phyloP scores from a whole-genome alignment of 2,888 invertebrate genomes.

The Taenaris catops region DNA sequence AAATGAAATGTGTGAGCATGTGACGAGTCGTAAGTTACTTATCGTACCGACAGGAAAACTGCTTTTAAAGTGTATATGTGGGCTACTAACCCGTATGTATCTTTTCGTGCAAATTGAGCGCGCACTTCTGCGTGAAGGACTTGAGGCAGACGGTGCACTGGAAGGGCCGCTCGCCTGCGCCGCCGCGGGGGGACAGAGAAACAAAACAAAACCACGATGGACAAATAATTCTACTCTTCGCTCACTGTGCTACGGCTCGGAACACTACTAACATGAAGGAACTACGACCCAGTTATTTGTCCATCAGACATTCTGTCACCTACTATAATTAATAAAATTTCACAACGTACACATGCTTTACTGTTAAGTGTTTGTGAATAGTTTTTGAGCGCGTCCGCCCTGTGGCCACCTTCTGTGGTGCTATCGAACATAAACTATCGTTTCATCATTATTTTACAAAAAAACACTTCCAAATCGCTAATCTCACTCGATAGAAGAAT shows the following conservation, averaged over 20 bases:
- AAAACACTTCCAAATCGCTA: conserved; percentile 52
- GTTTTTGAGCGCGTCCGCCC: conserved; percentile 77
- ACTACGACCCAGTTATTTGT: conserved; percentile 67
- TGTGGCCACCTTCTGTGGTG: conserved; percentile 28
- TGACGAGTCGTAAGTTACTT: conserved; percentile 52
- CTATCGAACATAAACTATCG: background rate
- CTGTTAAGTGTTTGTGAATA: conserved; percentile 75
- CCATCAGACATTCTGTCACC: conserved; percentile 70
- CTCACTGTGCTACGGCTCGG: conserved; percentile 22
- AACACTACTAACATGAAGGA: conserved; percentile 63
- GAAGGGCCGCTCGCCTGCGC: conserved; percentile 81
- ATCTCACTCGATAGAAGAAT: conserved; percentile 30
- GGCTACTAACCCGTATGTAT: conserved; percentile 82
- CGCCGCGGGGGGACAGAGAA: conserved; percentile 74
- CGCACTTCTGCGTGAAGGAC: conserved; percentile 82
- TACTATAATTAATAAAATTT: conserved; percentile 59
- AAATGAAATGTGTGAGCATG: conserved; percentile 51
- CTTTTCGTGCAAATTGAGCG: conserved; percentile 82
- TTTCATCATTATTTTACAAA: conserved; percentile 15
- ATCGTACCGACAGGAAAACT: conserved; percentile 56
- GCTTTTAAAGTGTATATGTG: conserved; percentile 70
- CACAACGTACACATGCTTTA: conserved; percentile 78
- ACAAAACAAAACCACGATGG: conserved; percentile 80
- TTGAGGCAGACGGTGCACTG: conserved; percentile 82
- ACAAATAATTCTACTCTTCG: conserved; percentile 61